Percentiles rank a stretch among this genome's conserved stretches.
Evolutionary conservation across 2,113 vertebrate species (phyloP).

Genomic region (Coptodon bakossiorum): DNA sequence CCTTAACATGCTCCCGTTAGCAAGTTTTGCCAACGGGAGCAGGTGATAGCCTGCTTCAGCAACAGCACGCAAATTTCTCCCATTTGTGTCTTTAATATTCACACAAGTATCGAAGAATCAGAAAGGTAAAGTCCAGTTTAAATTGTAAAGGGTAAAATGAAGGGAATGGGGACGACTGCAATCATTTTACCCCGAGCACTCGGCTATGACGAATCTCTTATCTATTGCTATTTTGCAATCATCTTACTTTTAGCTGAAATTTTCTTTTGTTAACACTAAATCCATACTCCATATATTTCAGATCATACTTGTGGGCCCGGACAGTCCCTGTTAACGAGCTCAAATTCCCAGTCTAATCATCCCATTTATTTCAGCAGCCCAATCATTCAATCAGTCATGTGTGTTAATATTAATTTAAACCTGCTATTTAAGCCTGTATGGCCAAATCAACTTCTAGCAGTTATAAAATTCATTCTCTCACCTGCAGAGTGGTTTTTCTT

Average conservation of each 20-base stretch:
- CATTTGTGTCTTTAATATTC: not conserved
- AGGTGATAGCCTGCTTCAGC: not conserved
- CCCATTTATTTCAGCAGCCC: not conserved
- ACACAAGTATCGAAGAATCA: not conserved
- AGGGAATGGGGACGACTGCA: rapidly evolving
- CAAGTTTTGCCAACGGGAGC: not conserved
- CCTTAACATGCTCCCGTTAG: rapidly evolving
- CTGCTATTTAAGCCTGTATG: not conserved
- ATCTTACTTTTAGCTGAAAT: rapidly evolving
- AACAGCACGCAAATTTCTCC: not conserved
- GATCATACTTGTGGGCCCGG: not conserved
- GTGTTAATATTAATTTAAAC: not conserved
- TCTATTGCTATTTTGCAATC: not conserved
- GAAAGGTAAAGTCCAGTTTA: not conserved
- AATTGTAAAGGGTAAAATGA: not conserved
- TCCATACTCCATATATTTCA: not conserved
- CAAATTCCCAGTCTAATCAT: rapidly evolving
- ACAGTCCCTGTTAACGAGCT: not conserved
- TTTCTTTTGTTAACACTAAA: not conserved
- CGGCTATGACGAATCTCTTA: not conserved
- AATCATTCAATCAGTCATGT: not conserved
- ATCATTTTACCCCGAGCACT: not conserved
- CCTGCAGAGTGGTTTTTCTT: not conserved
- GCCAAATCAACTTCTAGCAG: not conserved
- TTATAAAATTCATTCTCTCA: not conserved